Evolutionary conservation across 1,140 invertebrate species (phyloP).

Genomic region (Zophobas morio): DNA sequence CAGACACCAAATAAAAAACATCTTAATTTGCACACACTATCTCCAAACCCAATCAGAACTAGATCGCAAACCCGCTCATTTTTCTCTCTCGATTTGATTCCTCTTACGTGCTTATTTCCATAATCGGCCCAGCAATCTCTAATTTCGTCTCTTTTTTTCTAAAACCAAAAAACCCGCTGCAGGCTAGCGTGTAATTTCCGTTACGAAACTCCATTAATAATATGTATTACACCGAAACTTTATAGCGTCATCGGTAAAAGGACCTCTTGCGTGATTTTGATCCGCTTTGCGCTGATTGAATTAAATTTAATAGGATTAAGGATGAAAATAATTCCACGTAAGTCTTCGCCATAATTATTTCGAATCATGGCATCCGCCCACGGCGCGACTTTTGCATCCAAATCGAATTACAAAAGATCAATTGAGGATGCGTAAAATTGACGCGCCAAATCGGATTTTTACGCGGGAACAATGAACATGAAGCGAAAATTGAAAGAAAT

Average conservation of each 20-base stretch:
- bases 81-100: background rate
- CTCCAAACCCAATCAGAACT: background rate
- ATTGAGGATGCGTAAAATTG: constrained; percentile 12
- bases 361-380: constrained; percentile 19
- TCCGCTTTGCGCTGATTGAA: constrained; percentile 20
- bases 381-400: constrained; percentile 8
- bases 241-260: background rate
- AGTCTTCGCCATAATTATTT: constrained; percentile 14
- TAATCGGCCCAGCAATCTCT: constrained; percentile 1
- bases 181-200: constrained; percentile 8
- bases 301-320: constrained; percentile 40
- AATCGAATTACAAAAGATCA: constrained; percentile 18
- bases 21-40: too few relatives aligned
- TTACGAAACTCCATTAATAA: constrained; percentile 4
- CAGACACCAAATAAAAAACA: too few relatives aligned
- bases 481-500: too few relatives aligned
- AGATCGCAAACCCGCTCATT: background rate
- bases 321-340: constrained; percentile 2
- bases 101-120: constrained; percentile 3
- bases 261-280: constrained; percentile 27
- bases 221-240: constrained; percentile 3
- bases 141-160: background rate
- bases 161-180: background rate
- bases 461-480: too few relatives aligned
- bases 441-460: constrained; percentile 1